Evolutionary conservation across 2,797 vertebrate species (phyloP).

Genomic region (Phoebastria nigripes): DNA sequence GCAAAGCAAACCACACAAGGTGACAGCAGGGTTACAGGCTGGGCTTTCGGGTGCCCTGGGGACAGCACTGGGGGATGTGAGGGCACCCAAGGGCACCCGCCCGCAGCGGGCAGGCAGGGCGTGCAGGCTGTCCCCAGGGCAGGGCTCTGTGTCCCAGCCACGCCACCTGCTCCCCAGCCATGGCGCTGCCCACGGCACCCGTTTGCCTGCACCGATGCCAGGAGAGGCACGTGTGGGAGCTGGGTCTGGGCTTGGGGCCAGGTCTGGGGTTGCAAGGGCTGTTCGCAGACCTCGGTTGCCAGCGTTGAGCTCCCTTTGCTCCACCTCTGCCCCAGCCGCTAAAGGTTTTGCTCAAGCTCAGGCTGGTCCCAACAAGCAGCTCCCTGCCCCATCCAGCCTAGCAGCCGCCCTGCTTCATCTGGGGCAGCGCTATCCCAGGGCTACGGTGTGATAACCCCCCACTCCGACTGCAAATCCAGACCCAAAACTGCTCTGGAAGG

Average conservation of each 20-base stretch:
- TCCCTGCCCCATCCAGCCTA: background rate
- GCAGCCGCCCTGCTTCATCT: background rate
- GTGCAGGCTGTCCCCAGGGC: background rate
- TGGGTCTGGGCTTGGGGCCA: background rate
- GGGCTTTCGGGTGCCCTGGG: background rate
- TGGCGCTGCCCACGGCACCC: accelerated
- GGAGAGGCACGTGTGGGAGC: background rate
- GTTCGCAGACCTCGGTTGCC: background rate
- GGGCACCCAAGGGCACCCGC: background rate
- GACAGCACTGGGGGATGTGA: background rate
- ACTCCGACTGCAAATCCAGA: background rate
- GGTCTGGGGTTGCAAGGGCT: background rate
- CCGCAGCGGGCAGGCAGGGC: background rate
- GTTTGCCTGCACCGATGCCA: accelerated
- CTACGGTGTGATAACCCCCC: background rate
- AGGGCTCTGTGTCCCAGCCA: background rate
- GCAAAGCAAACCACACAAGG: background rate
- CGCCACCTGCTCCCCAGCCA: background rate
- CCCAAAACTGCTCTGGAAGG: background rate
- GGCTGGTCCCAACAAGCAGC: background rate
- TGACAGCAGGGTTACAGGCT: background rate
- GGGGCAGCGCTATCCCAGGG: background rate
- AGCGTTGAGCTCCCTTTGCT: background rate
- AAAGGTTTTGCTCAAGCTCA: background rate
- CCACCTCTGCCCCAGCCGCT: background rate